phyloP scores from a whole-genome alignment of 2,113 vertebrate species.

The Saccopteryx bilineata region DNA sequence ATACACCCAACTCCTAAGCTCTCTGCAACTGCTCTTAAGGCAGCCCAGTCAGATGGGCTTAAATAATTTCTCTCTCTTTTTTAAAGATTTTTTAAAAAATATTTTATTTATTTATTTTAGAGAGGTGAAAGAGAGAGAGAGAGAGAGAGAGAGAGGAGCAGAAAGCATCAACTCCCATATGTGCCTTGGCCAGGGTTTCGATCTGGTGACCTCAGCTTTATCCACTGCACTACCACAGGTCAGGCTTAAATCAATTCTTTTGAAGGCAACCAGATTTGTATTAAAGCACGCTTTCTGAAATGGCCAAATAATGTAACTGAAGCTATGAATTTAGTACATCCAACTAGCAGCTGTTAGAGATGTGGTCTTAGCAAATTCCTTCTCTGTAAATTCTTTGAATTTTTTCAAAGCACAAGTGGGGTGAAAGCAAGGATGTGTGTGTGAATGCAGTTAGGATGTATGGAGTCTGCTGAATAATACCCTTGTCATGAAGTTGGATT shows the following conservation, averaged over 20 bases:
- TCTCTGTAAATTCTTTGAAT: constrained; percentile 66
- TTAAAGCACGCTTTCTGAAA: constrained; percentile 76
- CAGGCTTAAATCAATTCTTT: constrained; percentile 80
- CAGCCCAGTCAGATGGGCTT: background rate
- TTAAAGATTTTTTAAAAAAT: no score
- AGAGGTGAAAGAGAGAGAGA: no score
- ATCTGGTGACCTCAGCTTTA: no score
- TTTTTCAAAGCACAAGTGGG: constrained; percentile 76
- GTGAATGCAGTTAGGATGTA: constrained; percentile 23
- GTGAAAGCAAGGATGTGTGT: constrained; percentile 56
- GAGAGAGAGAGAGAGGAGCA: no score
- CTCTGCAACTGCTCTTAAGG: constrained; percentile 58
- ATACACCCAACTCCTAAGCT: background rate
- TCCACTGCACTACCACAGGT: no score
- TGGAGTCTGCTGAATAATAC: background rate
- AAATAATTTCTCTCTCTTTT: no score
- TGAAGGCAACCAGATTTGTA: constrained; percentile 68
- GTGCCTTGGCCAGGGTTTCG: no score
- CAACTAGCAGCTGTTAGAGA: constrained; percentile 86
- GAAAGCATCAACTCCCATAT: no score
- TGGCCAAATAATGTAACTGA: constrained; percentile 51
- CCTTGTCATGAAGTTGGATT: constrained; percentile 34
- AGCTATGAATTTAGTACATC: constrained; percentile 70
- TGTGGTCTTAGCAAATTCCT: constrained; percentile 83
- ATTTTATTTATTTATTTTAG: no score